Evolutionary conservation across 2,888 invertebrate genomes (phyloP), one percentile per base, ranked within the genome.

Genomic region (Microplitis deprimator): DNA sequence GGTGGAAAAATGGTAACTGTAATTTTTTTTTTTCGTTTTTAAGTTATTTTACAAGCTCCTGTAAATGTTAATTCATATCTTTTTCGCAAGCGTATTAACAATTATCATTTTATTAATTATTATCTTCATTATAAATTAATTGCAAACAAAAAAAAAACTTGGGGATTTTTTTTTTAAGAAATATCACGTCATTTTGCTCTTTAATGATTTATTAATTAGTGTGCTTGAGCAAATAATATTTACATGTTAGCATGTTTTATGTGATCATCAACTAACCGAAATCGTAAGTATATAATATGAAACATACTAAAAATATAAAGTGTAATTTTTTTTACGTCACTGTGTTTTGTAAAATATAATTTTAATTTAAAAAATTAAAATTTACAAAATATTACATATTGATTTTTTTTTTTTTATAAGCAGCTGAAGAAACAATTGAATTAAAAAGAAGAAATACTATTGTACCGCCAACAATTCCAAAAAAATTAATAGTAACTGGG

Each of bases 1-100:
- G 94, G 91, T 92, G 92, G 92, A 93, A 93, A 89, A 93, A 93
- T 90, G 94, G 94, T 94, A 93, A 92, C 93, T 93, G 73, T 73
- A 8, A 60, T 64, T 68, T 16, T n/a, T 69, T 68, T 69, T 38
- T 29, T 69, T 38, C 67, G 41, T 73, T 38, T 65, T 59, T 62
- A 75, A 4, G 20, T 69, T 60, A 70, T 41, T 64, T 69, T 16
- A 38, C 10, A 64, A 41, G 17, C 17, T 76, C 13, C 39, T 60
- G 73, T 39, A 6, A n/a, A 16, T 65, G 7, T 77, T 75, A 67
- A 77, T 50, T 29, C 29, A 29, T 64, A 40, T 67, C 64, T 20
- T 68, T 75, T 17, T 60, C 62, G 39, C 38, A 10, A 17, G 8
- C 10, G 16, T 65, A 17, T 60, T 73, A 65, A 65, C 72, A 68